Percentiles rank a stretch among this genome's conserved stretches.
Evolutionary conservation across 2,888 invertebrate species (phyloP).

Genomic region (Chloromyia formosa): DNA sequence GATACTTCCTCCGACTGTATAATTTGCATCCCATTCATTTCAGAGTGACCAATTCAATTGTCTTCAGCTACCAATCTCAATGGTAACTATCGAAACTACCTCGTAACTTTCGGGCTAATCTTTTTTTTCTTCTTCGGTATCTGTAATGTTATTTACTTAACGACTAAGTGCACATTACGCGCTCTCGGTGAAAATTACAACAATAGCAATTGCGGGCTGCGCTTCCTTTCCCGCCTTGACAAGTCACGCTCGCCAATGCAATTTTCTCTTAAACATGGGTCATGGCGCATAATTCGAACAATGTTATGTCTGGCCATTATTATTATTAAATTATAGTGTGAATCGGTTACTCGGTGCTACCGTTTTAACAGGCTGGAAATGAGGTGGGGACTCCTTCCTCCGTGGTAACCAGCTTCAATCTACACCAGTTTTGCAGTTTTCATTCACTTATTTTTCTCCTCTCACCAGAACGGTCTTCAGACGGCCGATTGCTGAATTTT

Average conservation of each 20-base stretch:
- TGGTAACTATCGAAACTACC: slow-evolving; percentile 8
- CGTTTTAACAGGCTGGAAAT: slow-evolving; percentile 19
- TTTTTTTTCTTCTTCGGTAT: not conserved
- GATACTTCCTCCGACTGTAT: not conserved
- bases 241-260: slow-evolving; percentile 20
- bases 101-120: not conserved
- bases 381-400: not conserved
- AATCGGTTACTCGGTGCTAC: slow-evolving; percentile 37
- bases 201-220: not conserved
- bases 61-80: not conserved
- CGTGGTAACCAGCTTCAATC: not conserved
- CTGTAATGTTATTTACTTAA: slow-evolving; percentile 8
- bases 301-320: slow-evolving; percentile 32
- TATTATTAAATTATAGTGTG: slow-evolving; percentile 41
- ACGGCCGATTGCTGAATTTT: not conserved
- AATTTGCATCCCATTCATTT: slow-evolving; percentile 9
- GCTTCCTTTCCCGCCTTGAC: slow-evolving; percentile 16
- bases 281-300: slow-evolving; percentile 28
- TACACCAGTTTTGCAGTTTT: not conserved
- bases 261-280: slow-evolving; percentile 25
- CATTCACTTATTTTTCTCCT: slow-evolving; percentile 23
- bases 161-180: slow-evolving; percentile 12
- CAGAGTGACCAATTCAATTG: slow-evolving; percentile 19
- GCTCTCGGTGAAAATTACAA: slow-evolving; percentile 19
- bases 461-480: not conserved